Evolutionary conservation across 2,888 invertebrate genomes (phyloP).

Genomic region (Phaonia tiefii): DNA sequence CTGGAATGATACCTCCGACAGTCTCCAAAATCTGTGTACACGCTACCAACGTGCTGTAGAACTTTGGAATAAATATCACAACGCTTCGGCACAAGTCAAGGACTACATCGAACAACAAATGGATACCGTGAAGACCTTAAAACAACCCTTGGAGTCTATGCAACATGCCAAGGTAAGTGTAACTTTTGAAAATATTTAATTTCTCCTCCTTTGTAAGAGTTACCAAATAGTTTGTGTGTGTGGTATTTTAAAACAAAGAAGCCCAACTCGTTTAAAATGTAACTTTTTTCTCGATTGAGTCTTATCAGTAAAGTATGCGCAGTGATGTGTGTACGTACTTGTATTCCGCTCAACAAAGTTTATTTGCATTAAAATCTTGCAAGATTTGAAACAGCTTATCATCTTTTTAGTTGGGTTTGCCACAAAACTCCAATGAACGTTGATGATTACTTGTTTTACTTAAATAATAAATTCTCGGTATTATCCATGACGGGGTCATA

Average conservation of each 20-base stretch:
- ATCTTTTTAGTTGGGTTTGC: not conserved
- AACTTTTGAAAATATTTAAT: slow-evolving; percentile 46
- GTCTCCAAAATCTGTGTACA: slow-evolving; percentile 87
- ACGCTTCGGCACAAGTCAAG: slow-evolving; percentile 88
- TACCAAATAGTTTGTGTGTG: too few species aligned
- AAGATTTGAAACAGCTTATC: not conserved
- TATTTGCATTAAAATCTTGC: not conserved
- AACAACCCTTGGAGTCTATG: slow-evolving; percentile 85
- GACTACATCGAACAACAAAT: slow-evolving; percentile 89
- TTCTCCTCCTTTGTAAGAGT: not conserved
- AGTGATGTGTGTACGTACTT: too few species aligned
- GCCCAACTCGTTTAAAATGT: too few species aligned
- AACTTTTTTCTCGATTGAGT: too few species aligned
- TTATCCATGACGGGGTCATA: not conserved
- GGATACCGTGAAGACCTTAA: slow-evolving; percentile 85
- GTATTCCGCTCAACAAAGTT: too few species aligned
- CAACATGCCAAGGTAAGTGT: slow-evolving; percentile 86
- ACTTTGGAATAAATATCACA: slow-evolving; percentile 90
- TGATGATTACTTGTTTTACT: not conserved
- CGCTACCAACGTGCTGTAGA: slow-evolving; percentile 91
- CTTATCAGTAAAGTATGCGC: too few species aligned
- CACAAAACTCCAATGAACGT: too few species aligned
- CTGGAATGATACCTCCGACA: slow-evolving; percentile 90
- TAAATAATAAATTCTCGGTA: not conserved
- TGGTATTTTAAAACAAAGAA: too few species aligned